phyloP scores from a whole-genome alignment of 2,113 vertebrate species.

The Blennius ocellaris region DNA sequence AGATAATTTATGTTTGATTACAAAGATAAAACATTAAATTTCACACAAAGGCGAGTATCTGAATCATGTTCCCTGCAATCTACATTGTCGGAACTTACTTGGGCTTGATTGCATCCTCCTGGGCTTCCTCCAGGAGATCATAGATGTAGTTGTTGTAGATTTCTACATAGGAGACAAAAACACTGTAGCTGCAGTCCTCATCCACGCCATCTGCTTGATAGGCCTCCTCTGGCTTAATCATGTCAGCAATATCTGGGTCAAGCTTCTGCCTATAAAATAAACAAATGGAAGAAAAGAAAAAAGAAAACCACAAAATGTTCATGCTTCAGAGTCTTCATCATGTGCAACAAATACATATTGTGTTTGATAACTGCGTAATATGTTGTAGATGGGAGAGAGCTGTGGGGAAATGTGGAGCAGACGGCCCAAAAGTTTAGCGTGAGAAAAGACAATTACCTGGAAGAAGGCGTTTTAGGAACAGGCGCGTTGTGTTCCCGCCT shows the following conservation, averaged over 20 bases:
- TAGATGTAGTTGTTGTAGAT: conserved; percentile 99
- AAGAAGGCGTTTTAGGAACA: conserved; percentile 83
- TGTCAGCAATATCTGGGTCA: conserved; percentile 94
- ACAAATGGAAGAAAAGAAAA: neutral
- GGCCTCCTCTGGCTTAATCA: conserved; percentile 89
- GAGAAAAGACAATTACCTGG: conserved; percentile 78
- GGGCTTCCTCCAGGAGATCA: conserved; percentile 92
- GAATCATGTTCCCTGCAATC: neutral
- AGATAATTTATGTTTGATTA: neutral
- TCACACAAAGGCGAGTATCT: neutral
- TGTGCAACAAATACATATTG: neutral
- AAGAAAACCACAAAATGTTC: neutral
- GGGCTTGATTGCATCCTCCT: conserved; percentile 89
- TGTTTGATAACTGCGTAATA: neutral
- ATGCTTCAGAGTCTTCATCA: neutral
- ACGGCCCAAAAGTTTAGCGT: accelerated
- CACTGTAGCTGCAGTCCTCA: conserved; percentile 92
- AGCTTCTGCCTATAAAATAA: conserved; percentile 86
- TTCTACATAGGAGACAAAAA: conserved; percentile 97
- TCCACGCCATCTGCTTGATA: conserved; percentile 88
- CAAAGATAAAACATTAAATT: neutral
- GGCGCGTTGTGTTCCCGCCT: conserved; percentile 86
- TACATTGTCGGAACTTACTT: conserved; percentile 86
- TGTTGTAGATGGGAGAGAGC: neutral
- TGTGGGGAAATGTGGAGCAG: neutral